Conservation (phyloP, 2,888 invertebrate species). For the Ellobium chinense region DNA sequence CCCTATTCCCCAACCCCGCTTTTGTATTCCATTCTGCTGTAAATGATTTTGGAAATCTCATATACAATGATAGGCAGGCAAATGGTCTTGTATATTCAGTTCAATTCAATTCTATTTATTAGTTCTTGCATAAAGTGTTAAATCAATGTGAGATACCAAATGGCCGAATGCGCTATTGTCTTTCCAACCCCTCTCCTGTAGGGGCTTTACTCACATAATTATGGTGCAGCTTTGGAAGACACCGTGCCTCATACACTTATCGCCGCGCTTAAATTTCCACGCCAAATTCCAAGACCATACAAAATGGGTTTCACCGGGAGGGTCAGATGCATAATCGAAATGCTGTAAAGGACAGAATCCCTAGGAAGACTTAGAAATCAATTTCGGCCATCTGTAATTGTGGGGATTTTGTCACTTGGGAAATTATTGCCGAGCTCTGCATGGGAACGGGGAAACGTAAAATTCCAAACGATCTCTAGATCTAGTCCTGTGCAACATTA, state of each 20-base stretch:
- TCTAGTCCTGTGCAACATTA: neutral
- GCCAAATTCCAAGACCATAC: slow-evolving; percentile 20
- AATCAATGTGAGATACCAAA: no score
- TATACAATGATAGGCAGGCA: no score
- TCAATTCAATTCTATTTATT: no score
- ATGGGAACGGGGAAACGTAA: neutral
- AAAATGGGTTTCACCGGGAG: slow-evolving; percentile 33
- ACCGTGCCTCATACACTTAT: slow-evolving; percentile 24
- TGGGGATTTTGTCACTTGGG: slow-evolving; percentile 32
- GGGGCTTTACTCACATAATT: no score
- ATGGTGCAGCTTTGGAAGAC: no score
- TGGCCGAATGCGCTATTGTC: no score
- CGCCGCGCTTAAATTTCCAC: neutral
- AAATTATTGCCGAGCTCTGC: slow-evolving; percentile 24
- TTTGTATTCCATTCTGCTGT: no score
- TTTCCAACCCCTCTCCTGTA: no score
- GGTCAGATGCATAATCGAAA: neutral
- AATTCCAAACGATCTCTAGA: neutral
- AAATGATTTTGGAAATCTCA: no score
- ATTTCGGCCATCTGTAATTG: slow-evolving; percentile 23
- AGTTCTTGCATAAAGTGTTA: no score
- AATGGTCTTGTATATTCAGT: no score
- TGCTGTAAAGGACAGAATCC: neutral
- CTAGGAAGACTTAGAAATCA: slow-evolving; percentile 20
- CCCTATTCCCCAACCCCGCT: no score